A percentile compares a stretch with the other conserved stretches of the same genome.
Evolutionary conservation across 2,888 invertebrate genomes (phyloP).

Genomic region (Proisotoma minuta): DNA sequence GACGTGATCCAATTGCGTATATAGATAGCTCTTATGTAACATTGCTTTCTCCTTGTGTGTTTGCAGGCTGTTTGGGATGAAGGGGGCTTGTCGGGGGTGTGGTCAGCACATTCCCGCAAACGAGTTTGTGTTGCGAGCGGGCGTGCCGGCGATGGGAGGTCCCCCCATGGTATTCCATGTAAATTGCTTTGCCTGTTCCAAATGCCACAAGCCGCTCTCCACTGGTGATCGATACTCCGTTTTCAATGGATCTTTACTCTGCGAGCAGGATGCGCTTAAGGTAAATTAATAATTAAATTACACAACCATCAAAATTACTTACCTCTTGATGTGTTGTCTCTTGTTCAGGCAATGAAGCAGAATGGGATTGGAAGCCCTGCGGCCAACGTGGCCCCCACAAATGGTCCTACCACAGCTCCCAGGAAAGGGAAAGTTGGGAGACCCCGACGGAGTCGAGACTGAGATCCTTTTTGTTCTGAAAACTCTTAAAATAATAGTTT

Average conservation of each 20-base stretch:
- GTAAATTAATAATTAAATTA: slow-evolving; percentile 51
- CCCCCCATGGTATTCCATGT: slow-evolving; percentile 77
- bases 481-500: no score
- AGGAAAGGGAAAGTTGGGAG: slow-evolving; percentile 86
- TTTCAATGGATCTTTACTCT: slow-evolving; percentile 82
- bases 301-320: not conserved
- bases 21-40: no score
- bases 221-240: slow-evolving; percentile 91
- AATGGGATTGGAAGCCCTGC: slow-evolving; percentile 47
- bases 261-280: slow-evolving; percentile 95
- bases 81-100: slow-evolving; percentile 86
- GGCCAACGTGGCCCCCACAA: slow-evolving; percentile 42
- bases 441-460: slow-evolving; percentile 83
- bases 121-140: slow-evolving; percentile 87
- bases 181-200: slow-evolving; percentile 92
- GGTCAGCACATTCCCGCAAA: slow-evolving; percentile 86
- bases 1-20: no score
- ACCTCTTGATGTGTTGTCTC: slow-evolving; percentile 6
- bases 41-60: no score
- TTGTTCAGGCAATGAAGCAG: slow-evolving; percentile 44
- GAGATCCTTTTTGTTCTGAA: no score
- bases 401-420: slow-evolving; percentile 45
- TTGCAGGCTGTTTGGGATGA: slow-evolving; percentile 84
- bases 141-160: slow-evolving; percentile 53
- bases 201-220: slow-evolving; percentile 81